Evolutionary conservation across 2,797 vertebrate species (phyloP).

Genomic region (Gila robusta): DNA sequence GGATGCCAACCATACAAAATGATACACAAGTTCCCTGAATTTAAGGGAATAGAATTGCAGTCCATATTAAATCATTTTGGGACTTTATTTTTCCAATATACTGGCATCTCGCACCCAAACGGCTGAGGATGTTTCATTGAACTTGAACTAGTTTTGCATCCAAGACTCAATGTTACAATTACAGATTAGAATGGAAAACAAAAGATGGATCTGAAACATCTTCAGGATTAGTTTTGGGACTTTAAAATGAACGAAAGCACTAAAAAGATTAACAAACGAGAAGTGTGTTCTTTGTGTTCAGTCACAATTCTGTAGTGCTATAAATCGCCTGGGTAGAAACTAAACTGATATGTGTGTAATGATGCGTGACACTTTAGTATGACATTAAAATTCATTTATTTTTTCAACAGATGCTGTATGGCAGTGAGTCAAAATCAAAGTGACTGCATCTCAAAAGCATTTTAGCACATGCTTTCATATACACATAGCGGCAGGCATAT

Average conservation of each 20-base stretch:
- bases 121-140: not conserved
- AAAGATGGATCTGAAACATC: not conserved
- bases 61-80: not conserved
- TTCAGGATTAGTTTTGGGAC: not conserved
- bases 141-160: not conserved
- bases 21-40: not conserved
- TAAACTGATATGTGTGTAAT: constrained; percentile 15
- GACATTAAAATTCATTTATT: constrained; percentile 4
- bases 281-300: not conserved
- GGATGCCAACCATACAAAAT: not conserved
- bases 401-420: not conserved
- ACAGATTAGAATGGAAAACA: not conserved
- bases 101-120: not conserved
- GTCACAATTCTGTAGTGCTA: constrained; percentile 12
- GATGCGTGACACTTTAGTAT: constrained; percentile 7
- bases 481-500: not conserved
- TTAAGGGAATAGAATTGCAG: not conserved
- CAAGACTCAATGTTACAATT: not conserved
- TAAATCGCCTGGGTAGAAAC: constrained; percentile 1
- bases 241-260: constrained; percentile 20
- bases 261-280: not conserved
- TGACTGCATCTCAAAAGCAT: not conserved
- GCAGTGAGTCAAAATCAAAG: constrained; percentile 1
- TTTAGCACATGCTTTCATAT: not conserved
- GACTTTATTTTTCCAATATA: not conserved